Evolutionary conservation across 2,113 vertebrate species (phyloP).

Genomic region (Ursus arctos): DNA sequence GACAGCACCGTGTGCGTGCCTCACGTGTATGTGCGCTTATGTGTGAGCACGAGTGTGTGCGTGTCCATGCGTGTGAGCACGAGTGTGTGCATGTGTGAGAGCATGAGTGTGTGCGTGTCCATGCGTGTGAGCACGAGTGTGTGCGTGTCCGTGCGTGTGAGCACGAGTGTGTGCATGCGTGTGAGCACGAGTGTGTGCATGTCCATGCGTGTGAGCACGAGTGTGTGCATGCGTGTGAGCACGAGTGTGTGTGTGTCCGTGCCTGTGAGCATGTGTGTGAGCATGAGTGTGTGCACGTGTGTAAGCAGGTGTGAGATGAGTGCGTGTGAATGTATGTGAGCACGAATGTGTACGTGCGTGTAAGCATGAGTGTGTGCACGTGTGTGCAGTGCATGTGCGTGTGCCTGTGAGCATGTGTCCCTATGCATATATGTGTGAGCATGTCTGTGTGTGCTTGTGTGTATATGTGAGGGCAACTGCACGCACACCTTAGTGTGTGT

Average conservation of each 20-base stretch:
- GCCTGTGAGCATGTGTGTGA: not conserved
- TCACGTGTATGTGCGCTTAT: not conserved
- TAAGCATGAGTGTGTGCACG: too few species aligned
- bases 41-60: not conserved
- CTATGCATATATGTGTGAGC: not conserved
- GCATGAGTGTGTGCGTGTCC: too few species aligned
- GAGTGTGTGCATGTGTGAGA: not conserved
- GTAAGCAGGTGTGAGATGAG: rapidly evolving
- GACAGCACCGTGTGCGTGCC: not conserved
- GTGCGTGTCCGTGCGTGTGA: too few species aligned
- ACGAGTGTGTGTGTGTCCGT: not conserved
- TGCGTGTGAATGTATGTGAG: not conserved
- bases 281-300: too few species aligned
- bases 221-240: too few species aligned
- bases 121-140: too few species aligned
- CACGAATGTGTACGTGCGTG: rapidly evolving
- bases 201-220: too few species aligned
- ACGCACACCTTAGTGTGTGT: not conserved
- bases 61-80: rapidly evolving
- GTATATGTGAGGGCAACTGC: not conserved
- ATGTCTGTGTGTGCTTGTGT: not conserved
- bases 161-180: rapidly evolving
- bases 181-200: too few species aligned
- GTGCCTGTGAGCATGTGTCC: not conserved
- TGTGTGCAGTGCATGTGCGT: not conserved